Percentiles rank a stretch among this genome's conserved stretches.
These are phyloP conservation scores for Chrysina gloriosa DNA, from an alignment of 2,888 invertebrate species.

Conservation along the genomic window DNA sequence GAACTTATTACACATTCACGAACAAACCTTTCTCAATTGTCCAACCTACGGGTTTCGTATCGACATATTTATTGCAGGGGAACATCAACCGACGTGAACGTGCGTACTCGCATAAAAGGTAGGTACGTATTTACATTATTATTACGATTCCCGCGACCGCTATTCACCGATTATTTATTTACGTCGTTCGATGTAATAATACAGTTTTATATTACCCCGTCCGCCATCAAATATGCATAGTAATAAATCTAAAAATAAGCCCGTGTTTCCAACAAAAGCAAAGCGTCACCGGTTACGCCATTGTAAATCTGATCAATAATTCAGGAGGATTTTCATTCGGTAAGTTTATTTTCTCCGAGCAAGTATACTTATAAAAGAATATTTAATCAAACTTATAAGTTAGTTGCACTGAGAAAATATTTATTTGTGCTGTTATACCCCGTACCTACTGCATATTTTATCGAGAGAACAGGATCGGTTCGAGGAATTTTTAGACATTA, in stretches of 20 bases:
- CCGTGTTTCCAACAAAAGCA: slow-evolving; percentile 15
- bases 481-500: neutral
- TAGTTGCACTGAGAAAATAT: slow-evolving; percentile 32
- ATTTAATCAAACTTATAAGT: slow-evolving; percentile 33
- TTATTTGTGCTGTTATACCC: slow-evolving; percentile 24
- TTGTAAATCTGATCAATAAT: slow-evolving; percentile 34
- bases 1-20: no score
- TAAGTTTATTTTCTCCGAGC: slow-evolving; percentile 18
- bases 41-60: no score
- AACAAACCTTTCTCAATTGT: no score
- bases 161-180: neutral
- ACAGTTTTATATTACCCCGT: neutral
- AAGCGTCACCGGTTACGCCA: slow-evolving; percentile 20
- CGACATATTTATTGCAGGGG: neutral
- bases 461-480: neutral
- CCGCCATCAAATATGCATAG: slow-evolving; percentile 19
- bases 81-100: neutral
- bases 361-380: slow-evolving; percentile 30
- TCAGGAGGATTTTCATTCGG: slow-evolving; percentile 26
- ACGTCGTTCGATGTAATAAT: neutral
- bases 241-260: slow-evolving; percentile 30
- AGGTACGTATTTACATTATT: neutral
- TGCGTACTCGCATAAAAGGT: neutral
- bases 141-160: neutral
- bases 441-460: neutral